These are phyloP conservation scores for Seira sanloemensis DNA, from an alignment of 2,888 invertebrate species.

Conservation along the genomic window DNA sequence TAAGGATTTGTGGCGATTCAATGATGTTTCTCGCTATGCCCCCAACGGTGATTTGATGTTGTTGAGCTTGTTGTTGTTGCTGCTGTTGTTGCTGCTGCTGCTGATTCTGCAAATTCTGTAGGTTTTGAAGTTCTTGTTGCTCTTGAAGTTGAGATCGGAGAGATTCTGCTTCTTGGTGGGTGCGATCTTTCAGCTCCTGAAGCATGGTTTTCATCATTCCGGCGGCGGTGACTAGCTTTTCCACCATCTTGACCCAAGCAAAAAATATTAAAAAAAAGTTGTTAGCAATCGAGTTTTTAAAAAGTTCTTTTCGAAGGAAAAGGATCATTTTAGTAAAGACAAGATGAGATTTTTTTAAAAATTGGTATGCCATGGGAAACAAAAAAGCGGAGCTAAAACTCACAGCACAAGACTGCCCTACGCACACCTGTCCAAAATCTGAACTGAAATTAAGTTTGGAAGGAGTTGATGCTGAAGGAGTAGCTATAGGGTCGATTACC, in stretches of 20 bases:
- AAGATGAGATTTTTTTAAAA: background rate
- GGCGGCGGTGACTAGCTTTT: conserved; percentile 70
- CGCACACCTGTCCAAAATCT: conserved; percentile 52
- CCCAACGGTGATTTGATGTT: conserved; percentile 70
- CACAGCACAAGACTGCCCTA: background rate
- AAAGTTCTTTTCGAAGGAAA: no score
- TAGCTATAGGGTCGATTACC: conserved; percentile 59
- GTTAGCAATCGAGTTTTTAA: no score
- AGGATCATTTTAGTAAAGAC: background rate
- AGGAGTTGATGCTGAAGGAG: conserved; percentile 33
- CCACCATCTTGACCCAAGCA: conserved; percentile 64
- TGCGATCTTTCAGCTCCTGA: conserved; percentile 72
- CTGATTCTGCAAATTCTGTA: conserved; percentile 66
- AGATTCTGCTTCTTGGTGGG: conserved; percentile 69
- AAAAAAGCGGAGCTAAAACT: conserved; percentile 1
- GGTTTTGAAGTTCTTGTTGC: conserved; percentile 68
- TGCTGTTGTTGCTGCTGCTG: conserved; percentile 65
- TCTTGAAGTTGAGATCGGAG: conserved; percentile 72
- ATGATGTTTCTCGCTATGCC: conserved; percentile 67
- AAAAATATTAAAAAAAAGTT: background rate
- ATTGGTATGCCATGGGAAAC: background rate
- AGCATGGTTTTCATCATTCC: conserved; percentile 72
- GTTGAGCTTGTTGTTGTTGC: conserved; percentile 62
- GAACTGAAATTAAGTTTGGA: conserved; percentile 45
- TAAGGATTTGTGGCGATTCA: conserved; percentile 71